Conservation (phyloP, 2,888 invertebrate genomes). For the Pristionchus arcanus region DNA sequence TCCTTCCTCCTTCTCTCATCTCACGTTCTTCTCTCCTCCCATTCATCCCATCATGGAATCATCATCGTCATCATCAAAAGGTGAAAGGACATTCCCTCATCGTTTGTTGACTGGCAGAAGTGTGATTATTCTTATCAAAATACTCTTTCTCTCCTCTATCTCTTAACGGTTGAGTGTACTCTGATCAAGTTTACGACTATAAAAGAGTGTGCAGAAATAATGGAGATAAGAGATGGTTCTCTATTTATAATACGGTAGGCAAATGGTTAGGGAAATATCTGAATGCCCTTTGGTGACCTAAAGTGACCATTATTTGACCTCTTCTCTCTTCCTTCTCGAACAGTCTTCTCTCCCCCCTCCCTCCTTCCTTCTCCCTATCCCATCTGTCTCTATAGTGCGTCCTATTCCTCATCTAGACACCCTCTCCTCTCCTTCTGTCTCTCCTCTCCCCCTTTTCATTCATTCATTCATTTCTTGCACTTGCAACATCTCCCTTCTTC, state of each 20-base stretch:
- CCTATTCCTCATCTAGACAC: neutral
- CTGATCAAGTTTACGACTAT: neutral
- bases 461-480: neutral
- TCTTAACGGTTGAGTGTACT: neutral
- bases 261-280: neutral
- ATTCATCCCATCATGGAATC: neutral
- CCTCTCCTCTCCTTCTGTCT: neutral
- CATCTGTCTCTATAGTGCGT: neutral
- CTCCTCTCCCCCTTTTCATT: neutral
- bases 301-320: neutral
- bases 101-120: neutral
- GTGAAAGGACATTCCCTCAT: neutral
- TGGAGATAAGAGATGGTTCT: neutral
- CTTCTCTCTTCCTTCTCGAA: neutral
- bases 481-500: neutral
- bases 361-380: neutral
- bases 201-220: neutral
- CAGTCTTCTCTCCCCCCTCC: neutral
- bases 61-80: constrained; percentile 26
- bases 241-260: neutral
- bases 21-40: neutral
- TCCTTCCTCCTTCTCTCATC: neutral
- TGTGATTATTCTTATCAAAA: neutral
- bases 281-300: neutral
- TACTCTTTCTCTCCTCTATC: neutral